These are phyloP conservation scores for Geotrupes spiniger DNA, from an alignment of 2,888 invertebrate genomes.

Conservation along the genomic window DNA sequence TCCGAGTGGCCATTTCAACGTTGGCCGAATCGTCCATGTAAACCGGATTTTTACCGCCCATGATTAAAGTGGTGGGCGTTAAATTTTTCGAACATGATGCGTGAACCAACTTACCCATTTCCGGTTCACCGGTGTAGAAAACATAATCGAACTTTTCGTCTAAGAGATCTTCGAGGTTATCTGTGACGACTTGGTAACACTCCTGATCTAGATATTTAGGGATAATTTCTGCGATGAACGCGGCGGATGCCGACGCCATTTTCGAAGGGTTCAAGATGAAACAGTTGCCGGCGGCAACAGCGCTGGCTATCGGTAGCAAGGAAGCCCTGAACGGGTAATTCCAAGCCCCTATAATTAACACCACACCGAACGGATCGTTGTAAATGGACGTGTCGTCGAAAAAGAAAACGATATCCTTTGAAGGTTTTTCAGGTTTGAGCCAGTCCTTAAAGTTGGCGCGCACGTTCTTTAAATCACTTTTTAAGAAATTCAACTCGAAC, in stretches of 20 bases:
- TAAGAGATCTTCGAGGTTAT: conserved; percentile 13
- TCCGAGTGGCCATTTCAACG: conserved; percentile 70
- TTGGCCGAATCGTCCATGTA: conserved; percentile 85
- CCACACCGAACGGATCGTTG: conserved; percentile 92
- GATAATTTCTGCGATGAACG: conserved; percentile 51
- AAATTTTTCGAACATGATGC: conserved; percentile 86
- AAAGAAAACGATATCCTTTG: conserved; percentile 22
- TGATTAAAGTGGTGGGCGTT: conserved; percentile 90
- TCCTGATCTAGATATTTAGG: conserved; percentile 86
- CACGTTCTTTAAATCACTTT: conserved; percentile 25
- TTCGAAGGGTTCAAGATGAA: conserved; percentile 92
- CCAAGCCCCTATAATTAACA: conserved; percentile 90
- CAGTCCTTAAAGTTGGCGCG: conserved; percentile 25
- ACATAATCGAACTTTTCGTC: conserved; percentile 91
- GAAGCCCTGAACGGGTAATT: conserved; percentile 91
- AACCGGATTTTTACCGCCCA: conserved; percentile 83
- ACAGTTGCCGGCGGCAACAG: conserved; percentile 91
- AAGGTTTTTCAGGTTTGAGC: conserved; percentile 22
- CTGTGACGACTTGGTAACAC: conserved; percentile 71
- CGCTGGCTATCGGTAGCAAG: conserved; percentile 77
- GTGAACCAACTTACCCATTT: conserved; percentile 85
- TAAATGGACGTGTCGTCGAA: conserved; percentile 40
- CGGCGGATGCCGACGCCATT: conserved; percentile 63
- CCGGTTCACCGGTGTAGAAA: conserved; percentile 89
- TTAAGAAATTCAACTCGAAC: conserved; percentile 66